A percentile compares a stretch with the other conserved stretches of the same genome.
Conservation (phyloP, 2,113 vertebrate genomes). For the Anguilla rostrata region DNA sequence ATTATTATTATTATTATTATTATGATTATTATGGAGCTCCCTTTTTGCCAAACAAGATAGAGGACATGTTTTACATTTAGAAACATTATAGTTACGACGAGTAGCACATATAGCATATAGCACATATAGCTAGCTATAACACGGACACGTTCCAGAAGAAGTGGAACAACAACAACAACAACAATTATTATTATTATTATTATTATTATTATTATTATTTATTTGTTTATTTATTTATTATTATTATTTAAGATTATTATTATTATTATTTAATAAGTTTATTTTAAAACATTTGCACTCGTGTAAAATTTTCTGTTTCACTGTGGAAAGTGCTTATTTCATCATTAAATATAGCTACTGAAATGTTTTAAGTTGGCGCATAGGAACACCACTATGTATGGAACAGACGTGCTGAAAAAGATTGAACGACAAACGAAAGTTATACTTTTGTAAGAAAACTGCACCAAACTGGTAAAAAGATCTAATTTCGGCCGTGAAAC, state of each 20-base stretch:
- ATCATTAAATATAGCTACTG: not conserved
- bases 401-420: not conserved
- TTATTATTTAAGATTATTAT: not conserved
- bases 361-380: not conserved
- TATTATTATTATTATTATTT: too few relatives aligned
- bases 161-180: not conserved
- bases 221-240: not conserved
- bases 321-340: not conserved
- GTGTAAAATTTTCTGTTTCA: not conserved
- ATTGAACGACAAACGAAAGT: not conserved
- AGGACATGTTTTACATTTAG: not conserved
- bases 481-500: constrained; percentile 33
- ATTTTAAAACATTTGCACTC: not conserved
- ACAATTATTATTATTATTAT: too few relatives aligned
- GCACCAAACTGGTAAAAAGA: not conserved
- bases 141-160: not conserved
- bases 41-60: too few relatives aligned
- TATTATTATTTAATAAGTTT: not conserved
- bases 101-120: not conserved
- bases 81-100: not conserved
- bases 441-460: not conserved
- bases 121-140: not conserved
- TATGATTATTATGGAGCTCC: too few relatives aligned
- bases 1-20: too few relatives aligned
- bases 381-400: not conserved